Evolutionary conservation across 2,113 vertebrate genomes (phyloP).

Genomic region (Rousettus leschenaultii): DNA sequence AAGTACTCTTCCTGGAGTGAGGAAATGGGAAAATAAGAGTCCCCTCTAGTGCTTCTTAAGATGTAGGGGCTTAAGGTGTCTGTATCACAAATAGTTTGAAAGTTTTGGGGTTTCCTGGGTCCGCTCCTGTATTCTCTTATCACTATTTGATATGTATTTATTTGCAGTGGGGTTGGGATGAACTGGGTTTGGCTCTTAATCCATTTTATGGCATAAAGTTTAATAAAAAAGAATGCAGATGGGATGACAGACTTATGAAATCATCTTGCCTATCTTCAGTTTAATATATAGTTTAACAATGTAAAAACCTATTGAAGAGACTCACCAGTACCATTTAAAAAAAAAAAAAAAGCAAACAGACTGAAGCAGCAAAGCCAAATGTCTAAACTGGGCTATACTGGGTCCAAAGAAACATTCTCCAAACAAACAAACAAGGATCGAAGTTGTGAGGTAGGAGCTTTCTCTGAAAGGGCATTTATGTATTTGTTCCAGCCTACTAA

Average conservation of each 20-base stretch:
- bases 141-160: not conserved
- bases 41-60: not conserved
- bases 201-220: not conserved
- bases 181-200: not conserved
- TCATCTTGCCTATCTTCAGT: not conserved
- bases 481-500: not conserved
- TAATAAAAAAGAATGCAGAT: slow-evolving; percentile 20
- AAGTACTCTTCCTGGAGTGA: not conserved
- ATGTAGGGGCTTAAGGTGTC: not conserved
- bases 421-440: not conserved
- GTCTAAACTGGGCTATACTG: not conserved
- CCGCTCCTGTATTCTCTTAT: not conserved
- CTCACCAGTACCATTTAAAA: not conserved
- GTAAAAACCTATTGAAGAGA: not conserved
- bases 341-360: not conserved
- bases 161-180: not conserved
- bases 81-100: not conserved
- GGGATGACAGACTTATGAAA: not conserved
- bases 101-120: not conserved
- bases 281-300: slow-evolving; percentile 18
- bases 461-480: not conserved
- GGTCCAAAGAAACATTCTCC: not conserved
- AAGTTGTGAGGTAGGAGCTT: not conserved
- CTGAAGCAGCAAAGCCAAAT: not conserved
- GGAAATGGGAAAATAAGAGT: not conserved